These are phyloP conservation scores for Latrodectus geometricus DNA, from an alignment of 1,140 invertebrate genomes.

Conservation along the genomic window DNA sequence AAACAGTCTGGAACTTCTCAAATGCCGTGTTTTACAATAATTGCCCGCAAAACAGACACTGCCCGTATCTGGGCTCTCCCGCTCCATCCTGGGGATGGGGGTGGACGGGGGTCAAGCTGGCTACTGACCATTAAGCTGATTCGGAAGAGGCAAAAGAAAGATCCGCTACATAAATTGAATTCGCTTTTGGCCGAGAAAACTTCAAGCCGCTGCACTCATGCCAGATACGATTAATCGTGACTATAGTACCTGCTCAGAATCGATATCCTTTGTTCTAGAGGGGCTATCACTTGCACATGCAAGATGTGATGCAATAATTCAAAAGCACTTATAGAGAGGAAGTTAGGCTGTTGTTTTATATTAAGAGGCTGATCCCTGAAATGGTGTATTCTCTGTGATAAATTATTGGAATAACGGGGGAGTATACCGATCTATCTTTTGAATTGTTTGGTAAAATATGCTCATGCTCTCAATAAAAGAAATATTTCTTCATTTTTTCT, in stretches of 20 bases:
- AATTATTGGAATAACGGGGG: too few species aligned
- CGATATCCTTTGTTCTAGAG: not conserved
- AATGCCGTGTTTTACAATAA: conserved; percentile 60
- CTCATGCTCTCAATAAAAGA: too few species aligned
- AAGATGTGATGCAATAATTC: too few species aligned
- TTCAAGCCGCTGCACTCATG: not conserved
- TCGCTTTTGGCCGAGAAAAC: not conserved
- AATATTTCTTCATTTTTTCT: too few species aligned
- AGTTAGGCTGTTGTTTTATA: too few species aligned
- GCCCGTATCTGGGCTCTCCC: conserved; percentile 14
- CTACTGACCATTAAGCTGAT: conserved; percentile 23
- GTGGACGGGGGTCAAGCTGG: conserved; percentile 6
- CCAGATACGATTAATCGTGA: conserved; percentile 19
- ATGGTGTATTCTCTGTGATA: too few species aligned
- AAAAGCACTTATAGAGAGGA: too few species aligned
- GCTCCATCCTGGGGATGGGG: not conserved
- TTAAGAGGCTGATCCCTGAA: too few species aligned
- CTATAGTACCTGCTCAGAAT: not conserved
- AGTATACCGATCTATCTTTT: too few species aligned
- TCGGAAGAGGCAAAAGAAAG: conserved; percentile 19
- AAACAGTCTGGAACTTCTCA: conserved; percentile 49
- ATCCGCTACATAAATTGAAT: conserved; percentile 44
- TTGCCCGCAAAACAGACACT: conserved; percentile 54
- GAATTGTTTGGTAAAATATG: too few species aligned
- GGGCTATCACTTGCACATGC: too few species aligned